Percentiles rank a stretch among this genome's conserved stretches.
phyloP scores from a whole-genome alignment of 2,888 invertebrate species.

The Pristionchus fissidentatus region DNA sequence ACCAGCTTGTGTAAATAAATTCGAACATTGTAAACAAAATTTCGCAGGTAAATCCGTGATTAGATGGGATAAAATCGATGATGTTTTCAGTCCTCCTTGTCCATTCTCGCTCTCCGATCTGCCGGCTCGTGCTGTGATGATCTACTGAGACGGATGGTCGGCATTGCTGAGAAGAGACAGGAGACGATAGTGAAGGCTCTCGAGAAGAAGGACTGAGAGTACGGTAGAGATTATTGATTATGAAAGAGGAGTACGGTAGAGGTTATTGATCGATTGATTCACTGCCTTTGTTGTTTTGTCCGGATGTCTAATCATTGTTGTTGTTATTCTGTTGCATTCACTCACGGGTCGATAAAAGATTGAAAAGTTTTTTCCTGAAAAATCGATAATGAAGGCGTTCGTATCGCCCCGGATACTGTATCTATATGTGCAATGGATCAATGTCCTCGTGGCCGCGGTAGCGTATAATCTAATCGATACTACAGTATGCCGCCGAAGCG shows the following conservation, averaged over 20 bases:
- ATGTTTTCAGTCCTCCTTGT: background rate
- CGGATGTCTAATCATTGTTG: background rate
- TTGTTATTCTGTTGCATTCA: background rate
- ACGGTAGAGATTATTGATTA: slow-evolving; percentile 37
- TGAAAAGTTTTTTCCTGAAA: background rate
- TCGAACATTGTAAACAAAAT: no score
- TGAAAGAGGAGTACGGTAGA: slow-evolving; percentile 26
- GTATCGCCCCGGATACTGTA: background rate
- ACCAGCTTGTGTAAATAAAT: no score
- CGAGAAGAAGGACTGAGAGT: slow-evolving; percentile 29
- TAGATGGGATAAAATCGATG: background rate
- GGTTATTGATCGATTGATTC: background rate
- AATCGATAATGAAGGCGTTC: background rate
- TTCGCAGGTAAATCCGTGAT: background rate
- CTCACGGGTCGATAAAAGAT: slow-evolving; percentile 20
- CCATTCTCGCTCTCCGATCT: slow-evolving; percentile 23
- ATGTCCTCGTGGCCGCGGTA: background rate
- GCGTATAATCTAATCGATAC: background rate
- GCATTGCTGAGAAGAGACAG: slow-evolving; percentile 43
- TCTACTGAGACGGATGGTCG: slow-evolving; percentile 14
- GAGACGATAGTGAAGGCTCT: slow-evolving; percentile 45
- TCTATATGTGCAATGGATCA: background rate
- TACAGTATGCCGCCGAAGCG: slow-evolving; percentile 19
- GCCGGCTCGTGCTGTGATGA: slow-evolving; percentile 19
- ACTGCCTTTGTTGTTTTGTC: background rate